A percentile compares a stretch with the other conserved stretches of the same genome.
Evolutionary conservation across 2,888 invertebrate genomes (phyloP).

Genomic region (Brenthis daphne): DNA sequence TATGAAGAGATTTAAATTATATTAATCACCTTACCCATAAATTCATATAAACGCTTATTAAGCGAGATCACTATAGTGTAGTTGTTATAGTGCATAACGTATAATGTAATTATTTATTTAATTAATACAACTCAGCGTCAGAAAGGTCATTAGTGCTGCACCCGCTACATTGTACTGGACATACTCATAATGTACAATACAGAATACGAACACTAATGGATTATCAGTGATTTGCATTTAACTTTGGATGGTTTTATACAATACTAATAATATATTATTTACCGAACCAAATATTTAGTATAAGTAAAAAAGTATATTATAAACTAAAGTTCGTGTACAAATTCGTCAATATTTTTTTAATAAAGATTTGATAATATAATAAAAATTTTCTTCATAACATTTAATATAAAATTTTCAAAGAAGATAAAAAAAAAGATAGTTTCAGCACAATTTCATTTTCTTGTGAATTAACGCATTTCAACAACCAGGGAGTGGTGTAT

Average conservation of each 20-base stretch:
- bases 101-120: slow-evolving; percentile 35
- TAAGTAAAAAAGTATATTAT: too few species aligned
- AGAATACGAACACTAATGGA: slow-evolving; percentile 68
- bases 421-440: too few species aligned
- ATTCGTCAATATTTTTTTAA: too few species aligned
- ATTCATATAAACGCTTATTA: slow-evolving; percentile 4
- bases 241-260: slow-evolving; percentile 58
- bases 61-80: background rate
- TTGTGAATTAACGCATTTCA: too few species aligned
- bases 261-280: slow-evolving; percentile 17
- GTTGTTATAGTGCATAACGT: background rate
- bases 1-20: background rate
- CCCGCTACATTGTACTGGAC: slow-evolving; percentile 36
- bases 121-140: slow-evolving; percentile 34
- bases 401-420: too few species aligned
- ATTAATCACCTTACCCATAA: background rate
- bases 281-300: background rate
- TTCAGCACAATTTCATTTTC: too few species aligned
- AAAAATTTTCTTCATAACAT: too few species aligned
- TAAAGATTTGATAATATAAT: too few species aligned
- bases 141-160: slow-evolving; percentile 40
- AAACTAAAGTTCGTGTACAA: too few species aligned
- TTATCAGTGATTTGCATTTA: slow-evolving; percentile 82
- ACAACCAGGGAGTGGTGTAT: too few species aligned
- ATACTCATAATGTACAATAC: slow-evolving; percentile 40